Conservation (phyloP, 2,113 vertebrate genomes). For the Pogona vitticeps region DNA sequence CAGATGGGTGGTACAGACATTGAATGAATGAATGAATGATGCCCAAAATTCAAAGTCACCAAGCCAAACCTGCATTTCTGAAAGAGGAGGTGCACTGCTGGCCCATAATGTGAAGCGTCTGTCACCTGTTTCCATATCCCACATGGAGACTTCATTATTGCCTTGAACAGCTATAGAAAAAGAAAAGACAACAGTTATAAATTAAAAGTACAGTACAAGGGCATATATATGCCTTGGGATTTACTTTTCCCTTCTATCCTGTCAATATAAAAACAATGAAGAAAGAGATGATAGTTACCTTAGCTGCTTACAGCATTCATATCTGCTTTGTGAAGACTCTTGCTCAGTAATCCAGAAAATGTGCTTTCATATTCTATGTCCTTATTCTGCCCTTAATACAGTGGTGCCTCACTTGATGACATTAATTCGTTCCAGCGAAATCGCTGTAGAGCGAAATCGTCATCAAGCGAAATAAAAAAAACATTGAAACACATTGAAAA, state of each 20-base stretch:
- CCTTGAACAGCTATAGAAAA: constrained; percentile 89
- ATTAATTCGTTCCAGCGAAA: no score
- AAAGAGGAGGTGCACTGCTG: constrained; percentile 93
- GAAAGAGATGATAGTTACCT: not conserved
- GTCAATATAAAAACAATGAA: not conserved
- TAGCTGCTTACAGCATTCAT: not conserved
- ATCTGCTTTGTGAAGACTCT: not conserved
- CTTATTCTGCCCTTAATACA: not conserved
- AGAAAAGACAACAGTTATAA: constrained; percentile 41
- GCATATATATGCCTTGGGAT: not conserved
- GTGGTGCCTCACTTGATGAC: no score
- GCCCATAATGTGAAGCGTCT: constrained; percentile 96
- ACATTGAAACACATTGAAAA: no score
- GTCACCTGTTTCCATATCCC: constrained; percentile 99
- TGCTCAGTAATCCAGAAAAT: not conserved
- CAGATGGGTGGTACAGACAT: no score
- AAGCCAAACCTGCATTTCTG: constrained; percentile 89
- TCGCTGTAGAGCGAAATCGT: no score
- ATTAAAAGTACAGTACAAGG: not conserved
- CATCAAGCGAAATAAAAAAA: no score
- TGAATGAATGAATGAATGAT: no score
- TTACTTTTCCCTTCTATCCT: not conserved
- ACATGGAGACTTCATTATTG: constrained; percentile 98
- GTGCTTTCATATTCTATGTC: not conserved
- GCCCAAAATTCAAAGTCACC: not conserved